Evolutionary conservation across 2,888 invertebrate species (phyloP).

Genomic region (Actias luna): DNA sequence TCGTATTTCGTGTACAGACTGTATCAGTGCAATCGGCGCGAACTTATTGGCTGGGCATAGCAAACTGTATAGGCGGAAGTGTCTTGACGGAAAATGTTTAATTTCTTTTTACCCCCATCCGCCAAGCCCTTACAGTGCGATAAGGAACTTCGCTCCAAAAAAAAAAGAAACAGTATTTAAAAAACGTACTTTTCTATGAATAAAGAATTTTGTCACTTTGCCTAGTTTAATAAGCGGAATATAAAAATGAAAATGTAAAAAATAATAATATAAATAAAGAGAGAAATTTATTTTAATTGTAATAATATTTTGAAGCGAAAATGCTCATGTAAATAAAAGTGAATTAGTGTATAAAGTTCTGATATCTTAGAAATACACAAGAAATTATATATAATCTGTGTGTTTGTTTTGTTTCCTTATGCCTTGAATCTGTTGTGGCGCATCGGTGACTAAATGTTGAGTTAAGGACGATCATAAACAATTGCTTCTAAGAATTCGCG

Average conservation of each 20-base stretch:
- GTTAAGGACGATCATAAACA: not conserved
- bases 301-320: conserved; percentile 76
- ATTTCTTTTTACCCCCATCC: too few species aligned
- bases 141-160: too few species aligned
- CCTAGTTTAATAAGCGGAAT: conserved; percentile 63
- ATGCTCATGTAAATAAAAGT: conserved; percentile 80
- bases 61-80: too few species aligned
- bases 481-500: too few species aligned
- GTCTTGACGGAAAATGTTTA: too few species aligned
- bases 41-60: too few species aligned
- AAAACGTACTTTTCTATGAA: conserved; percentile 40
- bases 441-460: not conserved
- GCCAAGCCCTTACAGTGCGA: too few species aligned
- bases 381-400: conserved; percentile 47
- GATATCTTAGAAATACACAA: conserved; percentile 78
- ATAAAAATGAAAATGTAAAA: conserved; percentile 47
- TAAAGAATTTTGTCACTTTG: conserved; percentile 70
- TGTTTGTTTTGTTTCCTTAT: conserved; percentile 12
- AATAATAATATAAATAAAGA: conserved; percentile 74
- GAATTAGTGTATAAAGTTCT: conserved; percentile 77
- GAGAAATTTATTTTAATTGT: conserved; percentile 78
- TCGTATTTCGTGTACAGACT: too few species aligned
- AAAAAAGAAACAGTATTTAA: conserved; percentile 27
- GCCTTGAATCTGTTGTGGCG: not conserved
- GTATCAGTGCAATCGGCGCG: too few species aligned